Percentiles rank a stretch among this genome's conserved stretches.
Conservation (phyloP, 2,113 vertebrate genomes). For the human region DNA sequence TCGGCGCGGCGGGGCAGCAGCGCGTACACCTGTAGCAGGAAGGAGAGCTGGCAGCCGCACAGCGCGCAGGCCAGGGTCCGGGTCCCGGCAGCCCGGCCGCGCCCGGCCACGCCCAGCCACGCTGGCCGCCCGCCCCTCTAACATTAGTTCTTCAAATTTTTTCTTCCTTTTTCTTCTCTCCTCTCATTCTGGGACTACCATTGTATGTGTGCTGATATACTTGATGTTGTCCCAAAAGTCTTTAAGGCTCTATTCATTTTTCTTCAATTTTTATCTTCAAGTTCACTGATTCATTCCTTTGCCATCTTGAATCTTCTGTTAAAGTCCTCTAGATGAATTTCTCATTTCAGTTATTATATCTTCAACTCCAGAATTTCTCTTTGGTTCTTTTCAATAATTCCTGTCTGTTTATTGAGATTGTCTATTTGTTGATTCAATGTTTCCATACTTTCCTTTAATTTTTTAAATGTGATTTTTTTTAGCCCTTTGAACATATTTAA, state of each 20-base stretch:
- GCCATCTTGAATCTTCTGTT: not conserved
- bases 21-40: slow-evolving; percentile 94
- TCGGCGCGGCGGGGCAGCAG: slow-evolving; percentile 85
- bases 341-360: not conserved
- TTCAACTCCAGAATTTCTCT: not conserved
- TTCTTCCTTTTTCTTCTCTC: not conserved
- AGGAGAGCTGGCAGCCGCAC: slow-evolving; percentile 86
- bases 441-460: not conserved
- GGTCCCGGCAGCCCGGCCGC: slow-evolving; percentile 72
- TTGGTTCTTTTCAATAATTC: not conserved
- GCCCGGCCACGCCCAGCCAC: slow-evolving; percentile 90
- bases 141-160: not conserved
- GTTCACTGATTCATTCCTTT: not conserved
- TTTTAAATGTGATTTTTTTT: not conserved
- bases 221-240: not conserved
- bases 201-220: not conserved
- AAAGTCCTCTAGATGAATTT: not conserved
- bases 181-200: not conserved
- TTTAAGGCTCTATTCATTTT: not conserved
- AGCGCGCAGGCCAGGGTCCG: slow-evolving; percentile 85
- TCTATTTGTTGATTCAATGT: not conserved
- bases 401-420: not conserved
- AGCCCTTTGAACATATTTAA: not conserved
- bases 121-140: slow-evolving; percentile 87
- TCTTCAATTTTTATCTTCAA: not conserved